Evolutionary conservation across 2,888 invertebrate genomes (phyloP).

Genomic region (Catocala nupta): DNA sequence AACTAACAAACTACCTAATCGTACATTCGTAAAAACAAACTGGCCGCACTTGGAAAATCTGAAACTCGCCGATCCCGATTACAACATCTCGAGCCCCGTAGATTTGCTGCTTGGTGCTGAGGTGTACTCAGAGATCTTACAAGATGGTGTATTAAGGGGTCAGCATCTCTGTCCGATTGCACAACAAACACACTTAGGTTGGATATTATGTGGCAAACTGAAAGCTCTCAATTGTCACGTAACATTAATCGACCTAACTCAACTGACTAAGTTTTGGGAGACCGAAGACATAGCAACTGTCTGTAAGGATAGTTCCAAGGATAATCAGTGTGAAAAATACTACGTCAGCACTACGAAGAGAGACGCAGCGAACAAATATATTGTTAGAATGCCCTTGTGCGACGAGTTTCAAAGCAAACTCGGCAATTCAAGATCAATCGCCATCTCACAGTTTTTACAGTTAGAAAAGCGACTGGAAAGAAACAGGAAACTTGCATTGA

Average conservation of each 20-base stretch:
- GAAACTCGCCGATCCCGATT: background rate
- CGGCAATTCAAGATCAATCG: conserved; percentile 18
- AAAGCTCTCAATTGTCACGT: background rate
- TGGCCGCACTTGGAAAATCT: background rate
- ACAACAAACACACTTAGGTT: conserved; percentile 2
- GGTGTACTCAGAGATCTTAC: background rate
- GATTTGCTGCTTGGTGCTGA: conserved; percentile 4
- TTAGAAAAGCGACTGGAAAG: conserved; percentile 9
- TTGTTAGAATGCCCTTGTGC: conserved; percentile 14
- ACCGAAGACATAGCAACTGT: conserved; percentile 10
- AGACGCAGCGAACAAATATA: conserved; percentile 17
- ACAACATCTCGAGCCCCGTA: background rate
- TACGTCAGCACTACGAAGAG: conserved; percentile 12
- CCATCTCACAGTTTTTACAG: conserved; percentile 20
- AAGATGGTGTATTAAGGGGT: background rate
- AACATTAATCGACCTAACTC: too few species aligned
- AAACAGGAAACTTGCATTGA: background rate
- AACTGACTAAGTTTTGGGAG: background rate
- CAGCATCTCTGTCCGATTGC: background rate
- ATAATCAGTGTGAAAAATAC: conserved; percentile 14
- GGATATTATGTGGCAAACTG: background rate
- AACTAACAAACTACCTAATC: background rate
- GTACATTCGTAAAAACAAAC: background rate
- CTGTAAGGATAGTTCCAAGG: background rate
- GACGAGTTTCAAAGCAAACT: background rate